phyloP scores from a whole-genome alignment of 1,140 invertebrate genomes.

The Hydropsyche tenuis region DNA sequence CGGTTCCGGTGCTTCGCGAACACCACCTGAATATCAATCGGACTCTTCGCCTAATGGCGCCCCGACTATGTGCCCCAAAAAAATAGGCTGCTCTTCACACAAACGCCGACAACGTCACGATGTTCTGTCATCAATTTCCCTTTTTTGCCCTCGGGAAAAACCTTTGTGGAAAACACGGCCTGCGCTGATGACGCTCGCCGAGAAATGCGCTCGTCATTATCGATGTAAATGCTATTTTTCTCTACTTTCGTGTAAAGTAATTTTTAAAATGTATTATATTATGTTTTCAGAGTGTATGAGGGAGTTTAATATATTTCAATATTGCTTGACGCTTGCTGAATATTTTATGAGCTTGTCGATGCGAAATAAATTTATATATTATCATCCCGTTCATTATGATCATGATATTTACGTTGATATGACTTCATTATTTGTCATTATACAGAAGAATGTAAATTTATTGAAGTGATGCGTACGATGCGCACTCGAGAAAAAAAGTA shows the following conservation, averaged over 20 bases:
- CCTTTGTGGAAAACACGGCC: background rate
- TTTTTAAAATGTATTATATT: no score
- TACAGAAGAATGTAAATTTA: no score
- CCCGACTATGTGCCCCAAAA: no score
- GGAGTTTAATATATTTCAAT: slow-evolving; percentile 7
- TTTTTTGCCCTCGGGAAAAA: background rate
- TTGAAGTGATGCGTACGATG: no score
- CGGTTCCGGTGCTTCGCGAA: background rate
- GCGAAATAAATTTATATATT: slow-evolving; percentile 13
- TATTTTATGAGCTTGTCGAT: slow-evolving; percentile 31
- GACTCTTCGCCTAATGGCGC: slow-evolving; percentile 25
- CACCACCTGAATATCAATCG: slow-evolving; percentile 35
- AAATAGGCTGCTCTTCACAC: slow-evolving; percentile 4
- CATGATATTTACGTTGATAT: slow-evolving; percentile 24
- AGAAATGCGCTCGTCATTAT: no score
- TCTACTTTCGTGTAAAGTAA: no score
- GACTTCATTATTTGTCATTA: slow-evolving; percentile 29
- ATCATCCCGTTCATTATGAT: slow-evolving; percentile 17
- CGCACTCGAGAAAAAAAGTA: background rate
- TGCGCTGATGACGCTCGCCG: no score
- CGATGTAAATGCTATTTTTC: no score
- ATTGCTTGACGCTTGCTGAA: slow-evolving; percentile 27
- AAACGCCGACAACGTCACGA: no score
- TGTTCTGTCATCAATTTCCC: slow-evolving; percentile 7
- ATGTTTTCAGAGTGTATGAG: no score